phyloP scores from a whole-genome alignment of 2,888 invertebrate genomes.

The Agrochola macilenta region DNA sequence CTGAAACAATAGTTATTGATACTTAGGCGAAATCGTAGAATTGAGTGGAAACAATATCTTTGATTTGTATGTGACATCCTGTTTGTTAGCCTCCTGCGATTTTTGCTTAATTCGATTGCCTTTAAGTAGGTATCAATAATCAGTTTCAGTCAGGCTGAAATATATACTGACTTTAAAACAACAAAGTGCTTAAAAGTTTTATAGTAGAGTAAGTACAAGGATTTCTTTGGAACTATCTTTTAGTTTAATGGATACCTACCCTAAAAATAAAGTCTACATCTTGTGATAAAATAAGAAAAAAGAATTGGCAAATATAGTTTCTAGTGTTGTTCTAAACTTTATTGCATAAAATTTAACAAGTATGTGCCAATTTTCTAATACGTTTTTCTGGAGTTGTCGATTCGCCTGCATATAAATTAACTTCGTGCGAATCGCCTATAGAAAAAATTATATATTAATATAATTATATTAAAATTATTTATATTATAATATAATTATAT shows the following conservation, averaged over 20 bases:
- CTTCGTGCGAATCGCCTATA: too few relatives aligned
- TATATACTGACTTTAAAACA: neutral
- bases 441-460: too few relatives aligned
- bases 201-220: neutral
- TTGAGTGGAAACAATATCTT: conserved; percentile 6
- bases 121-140: neutral
- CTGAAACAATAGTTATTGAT: conserved; percentile 15
- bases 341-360: too few relatives aligned
- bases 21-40: neutral
- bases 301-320: too few relatives aligned
- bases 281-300: too few relatives aligned
- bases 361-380: too few relatives aligned
- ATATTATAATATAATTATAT: too few relatives aligned
- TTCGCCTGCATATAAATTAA: too few relatives aligned
- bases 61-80: neutral
- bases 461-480: too few relatives aligned
- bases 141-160: neutral
- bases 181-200: neutral
- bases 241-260: neutral
- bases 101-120: neutral
- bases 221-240: neutral
- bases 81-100: neutral
- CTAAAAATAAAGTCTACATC: neutral
- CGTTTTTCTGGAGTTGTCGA: too few relatives aligned
- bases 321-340: too few relatives aligned